Percentiles rank a stretch among this genome's conserved stretches.
Evolutionary conservation across 1,140 invertebrate genomes (phyloP).

Genomic region (Cardiocondyla obscurior): DNA sequence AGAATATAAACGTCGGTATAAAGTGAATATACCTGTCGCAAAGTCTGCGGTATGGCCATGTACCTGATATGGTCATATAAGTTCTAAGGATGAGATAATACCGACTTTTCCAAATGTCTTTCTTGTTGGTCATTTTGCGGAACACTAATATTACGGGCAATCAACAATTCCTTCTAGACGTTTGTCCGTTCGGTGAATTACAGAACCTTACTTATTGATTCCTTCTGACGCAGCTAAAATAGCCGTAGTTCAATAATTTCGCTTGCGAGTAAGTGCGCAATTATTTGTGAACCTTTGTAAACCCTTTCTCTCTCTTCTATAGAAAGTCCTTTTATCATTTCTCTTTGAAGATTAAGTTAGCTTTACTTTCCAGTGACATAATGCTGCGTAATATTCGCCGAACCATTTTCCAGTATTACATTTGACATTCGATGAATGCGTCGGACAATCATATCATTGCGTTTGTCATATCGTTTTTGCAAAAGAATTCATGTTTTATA

Average conservation of each 20-base stretch:
- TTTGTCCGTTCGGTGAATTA: background rate
- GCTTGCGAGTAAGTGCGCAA: background rate
- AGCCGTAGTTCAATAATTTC: background rate
- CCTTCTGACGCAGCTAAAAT: background rate
- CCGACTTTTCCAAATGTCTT: constrained; percentile 24
- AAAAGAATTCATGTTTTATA: background rate
- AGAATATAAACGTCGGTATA: background rate
- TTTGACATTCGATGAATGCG: no score
- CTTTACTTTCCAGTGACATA: background rate
- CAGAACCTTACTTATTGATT: constrained; percentile 13
- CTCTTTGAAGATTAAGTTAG: background rate
- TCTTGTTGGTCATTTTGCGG: constrained; percentile 14
- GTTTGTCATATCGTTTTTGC: background rate
- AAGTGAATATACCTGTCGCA: constrained; percentile 7
- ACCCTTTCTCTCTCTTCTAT: background rate
- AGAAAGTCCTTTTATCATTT: background rate
- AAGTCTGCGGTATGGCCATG: constrained; percentile 17
- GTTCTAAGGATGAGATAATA: background rate
- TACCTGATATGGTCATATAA: background rate
- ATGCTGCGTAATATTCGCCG: background rate
- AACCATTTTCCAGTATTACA: background rate
- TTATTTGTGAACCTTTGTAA: background rate
- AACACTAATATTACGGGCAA: background rate
- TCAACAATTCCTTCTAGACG: constrained; percentile 18
- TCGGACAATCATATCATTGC: background rate